Conservation (phyloP, 2,113 vertebrate genomes). For the Eulemur macaco region DNA sequence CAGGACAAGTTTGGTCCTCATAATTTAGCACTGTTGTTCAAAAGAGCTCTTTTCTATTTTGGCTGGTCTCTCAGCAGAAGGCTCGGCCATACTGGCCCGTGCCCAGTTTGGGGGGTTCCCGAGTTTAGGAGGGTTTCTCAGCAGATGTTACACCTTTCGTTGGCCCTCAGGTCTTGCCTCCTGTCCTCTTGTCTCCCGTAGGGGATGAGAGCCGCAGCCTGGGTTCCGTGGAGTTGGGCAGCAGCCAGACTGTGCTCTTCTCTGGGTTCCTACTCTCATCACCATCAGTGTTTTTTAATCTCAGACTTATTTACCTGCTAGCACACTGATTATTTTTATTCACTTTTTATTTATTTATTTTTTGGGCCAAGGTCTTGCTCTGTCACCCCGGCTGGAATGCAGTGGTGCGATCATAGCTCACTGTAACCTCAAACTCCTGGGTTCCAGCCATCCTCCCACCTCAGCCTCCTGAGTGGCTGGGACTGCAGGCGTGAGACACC, state of each 20-base stretch:
- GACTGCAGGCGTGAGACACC: no score
- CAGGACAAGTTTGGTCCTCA: neutral
- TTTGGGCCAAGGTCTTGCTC: no score
- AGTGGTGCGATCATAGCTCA: no score
- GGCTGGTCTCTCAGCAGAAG: neutral
- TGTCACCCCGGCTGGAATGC: no score
- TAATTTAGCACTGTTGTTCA: neutral
- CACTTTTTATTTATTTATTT: no score
- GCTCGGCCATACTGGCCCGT: no score
- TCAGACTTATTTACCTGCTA: neutral
- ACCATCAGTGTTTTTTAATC: neutral
- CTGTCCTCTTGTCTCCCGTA: neutral
- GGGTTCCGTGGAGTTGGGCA: neutral
- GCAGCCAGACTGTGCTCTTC: neutral
- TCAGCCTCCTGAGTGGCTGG: no score
- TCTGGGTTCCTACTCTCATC: neutral
- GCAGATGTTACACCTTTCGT: neutral
- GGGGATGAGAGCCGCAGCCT: neutral
- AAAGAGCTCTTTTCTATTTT: neutral
- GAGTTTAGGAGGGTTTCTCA: no score
- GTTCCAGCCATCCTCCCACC: no score
- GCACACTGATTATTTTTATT: neutral
- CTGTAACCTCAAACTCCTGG: no score
- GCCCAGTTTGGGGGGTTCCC: neutral
- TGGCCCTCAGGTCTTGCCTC: neutral